phyloP scores from a whole-genome alignment of 2,888 invertebrate genomes.

The Nysson spinosus region DNA sequence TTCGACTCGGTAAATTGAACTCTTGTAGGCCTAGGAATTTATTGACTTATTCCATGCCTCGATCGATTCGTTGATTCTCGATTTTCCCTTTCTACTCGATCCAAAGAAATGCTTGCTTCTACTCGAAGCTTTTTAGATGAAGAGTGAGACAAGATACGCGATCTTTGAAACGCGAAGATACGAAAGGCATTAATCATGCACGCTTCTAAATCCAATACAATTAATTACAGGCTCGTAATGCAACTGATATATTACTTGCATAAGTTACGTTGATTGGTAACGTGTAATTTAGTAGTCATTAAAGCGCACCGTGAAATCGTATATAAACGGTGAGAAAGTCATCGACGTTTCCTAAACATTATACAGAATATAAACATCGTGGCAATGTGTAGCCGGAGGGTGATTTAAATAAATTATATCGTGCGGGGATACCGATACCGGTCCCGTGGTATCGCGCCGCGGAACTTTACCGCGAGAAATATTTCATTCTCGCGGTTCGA shows the following conservation, averaged over 20 bases:
- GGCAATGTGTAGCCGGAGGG: conserved; percentile 1
- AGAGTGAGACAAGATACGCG: too few species aligned
- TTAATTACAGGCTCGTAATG: not conserved
- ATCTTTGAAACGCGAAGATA: too few species aligned
- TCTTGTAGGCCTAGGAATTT: not conserved
- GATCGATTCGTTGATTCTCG: not conserved
- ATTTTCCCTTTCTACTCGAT: not conserved
- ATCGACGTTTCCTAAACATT: not conserved
- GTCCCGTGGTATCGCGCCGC: not conserved
- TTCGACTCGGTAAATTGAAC: conserved; percentile 13
- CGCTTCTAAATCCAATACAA: not conserved
- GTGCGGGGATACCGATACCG: not conserved
- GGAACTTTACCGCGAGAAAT: conserved; percentile 1
- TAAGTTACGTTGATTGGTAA: conserved; percentile 10
- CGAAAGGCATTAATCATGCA: too few species aligned
- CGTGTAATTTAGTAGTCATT: conserved; percentile 23
- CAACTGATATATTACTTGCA: conserved; percentile 12
- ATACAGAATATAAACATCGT: conserved; percentile 4
- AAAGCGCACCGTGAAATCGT: not conserved
- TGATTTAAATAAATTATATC: conserved; percentile 5
- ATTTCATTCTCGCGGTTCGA: conserved; percentile 1
- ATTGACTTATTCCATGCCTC: conserved; percentile 22
- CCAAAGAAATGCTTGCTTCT: too few species aligned
- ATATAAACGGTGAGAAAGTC: conserved; percentile 10
- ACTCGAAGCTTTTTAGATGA: too few species aligned